Evolutionary conservation across 2,113 vertebrate species (phyloP).

Genomic region (Eurypyga helias): DNA sequence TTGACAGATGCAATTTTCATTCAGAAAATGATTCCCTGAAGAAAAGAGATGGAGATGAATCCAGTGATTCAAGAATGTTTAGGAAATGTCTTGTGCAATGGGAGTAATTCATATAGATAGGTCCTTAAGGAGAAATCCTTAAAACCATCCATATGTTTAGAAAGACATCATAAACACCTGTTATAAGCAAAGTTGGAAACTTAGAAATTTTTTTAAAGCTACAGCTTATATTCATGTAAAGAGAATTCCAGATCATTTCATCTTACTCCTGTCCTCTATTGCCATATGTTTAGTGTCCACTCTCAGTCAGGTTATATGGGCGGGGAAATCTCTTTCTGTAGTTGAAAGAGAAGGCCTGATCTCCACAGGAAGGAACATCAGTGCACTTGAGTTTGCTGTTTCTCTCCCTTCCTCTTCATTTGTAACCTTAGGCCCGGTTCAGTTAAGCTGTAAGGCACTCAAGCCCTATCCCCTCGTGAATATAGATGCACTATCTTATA

Average conservation of each 20-base stretch:
- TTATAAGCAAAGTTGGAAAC: background rate
- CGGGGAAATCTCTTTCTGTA: background rate
- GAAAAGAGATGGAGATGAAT: slow-evolving; percentile 18
- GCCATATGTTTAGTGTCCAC: background rate
- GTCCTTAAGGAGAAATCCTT: slow-evolving; percentile 32
- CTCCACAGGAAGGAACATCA: background rate
- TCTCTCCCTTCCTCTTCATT: background rate
- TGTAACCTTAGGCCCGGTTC: background rate
- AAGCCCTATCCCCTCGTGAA: background rate
- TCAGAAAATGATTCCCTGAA: background rate
- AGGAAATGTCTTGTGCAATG: slow-evolving; percentile 17
- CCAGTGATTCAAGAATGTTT: slow-evolving; percentile 1
- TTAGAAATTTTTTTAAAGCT: background rate
- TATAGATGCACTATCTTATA: background rate
- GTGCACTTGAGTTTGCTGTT: background rate
- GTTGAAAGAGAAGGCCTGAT: background rate
- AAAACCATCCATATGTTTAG: slow-evolving; percentile 24
- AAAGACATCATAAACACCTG: slow-evolving; percentile 6
- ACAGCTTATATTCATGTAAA: background rate
- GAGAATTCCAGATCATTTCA: background rate
- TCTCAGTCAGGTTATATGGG: background rate
- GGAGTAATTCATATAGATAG: slow-evolving; percentile 25
- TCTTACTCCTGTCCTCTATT: background rate
- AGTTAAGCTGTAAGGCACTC: background rate
- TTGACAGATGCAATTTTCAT: slow-evolving; percentile 14